A percentile compares a stretch with the other conserved stretches of the same genome.
phyloP scores from a whole-genome alignment of 2,113 vertebrate genomes.

The Fregata magnificens region DNA sequence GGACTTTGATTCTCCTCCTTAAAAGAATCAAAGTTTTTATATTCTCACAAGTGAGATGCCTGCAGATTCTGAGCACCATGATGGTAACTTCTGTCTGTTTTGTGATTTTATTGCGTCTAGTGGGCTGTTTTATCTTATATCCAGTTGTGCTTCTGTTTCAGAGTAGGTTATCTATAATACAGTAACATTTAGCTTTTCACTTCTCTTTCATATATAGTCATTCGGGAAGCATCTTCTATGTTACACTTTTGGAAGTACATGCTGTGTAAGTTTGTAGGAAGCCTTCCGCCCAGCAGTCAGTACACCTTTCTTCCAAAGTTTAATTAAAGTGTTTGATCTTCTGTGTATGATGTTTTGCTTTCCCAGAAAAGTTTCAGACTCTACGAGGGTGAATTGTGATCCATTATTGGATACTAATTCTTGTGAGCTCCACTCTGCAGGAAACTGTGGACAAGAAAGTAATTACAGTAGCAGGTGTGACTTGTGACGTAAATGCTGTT shows the following conservation, averaged over 20 bases:
- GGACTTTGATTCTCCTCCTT: neutral
- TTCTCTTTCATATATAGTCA: neutral
- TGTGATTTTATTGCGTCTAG: neutral
- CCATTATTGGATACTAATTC: constrained; percentile 41
- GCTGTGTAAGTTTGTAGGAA: neutral
- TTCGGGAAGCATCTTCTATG: neutral
- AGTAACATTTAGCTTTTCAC: neutral
- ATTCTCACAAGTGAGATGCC: neutral
- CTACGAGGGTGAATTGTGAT: neutral
- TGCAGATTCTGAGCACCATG: neutral
- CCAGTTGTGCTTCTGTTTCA: neutral
- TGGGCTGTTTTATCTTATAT: neutral
- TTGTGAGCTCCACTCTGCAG: neutral
- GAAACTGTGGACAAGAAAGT: constrained; percentile 19
- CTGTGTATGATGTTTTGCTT: neutral
- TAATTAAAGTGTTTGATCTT: constrained; percentile 41
- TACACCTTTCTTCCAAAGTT: neutral
- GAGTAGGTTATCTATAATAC: neutral
- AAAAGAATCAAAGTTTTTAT: neutral
- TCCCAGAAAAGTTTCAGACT: neutral
- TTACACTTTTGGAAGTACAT: neutral
- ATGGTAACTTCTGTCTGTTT: neutral
- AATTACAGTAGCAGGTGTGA: constrained; percentile 39
- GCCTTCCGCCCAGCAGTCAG: neutral
- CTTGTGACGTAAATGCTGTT: constrained; percentile 5